Conservation (phyloP, 1,140 invertebrate genomes). For the Chironomus striatipennis region DNA sequence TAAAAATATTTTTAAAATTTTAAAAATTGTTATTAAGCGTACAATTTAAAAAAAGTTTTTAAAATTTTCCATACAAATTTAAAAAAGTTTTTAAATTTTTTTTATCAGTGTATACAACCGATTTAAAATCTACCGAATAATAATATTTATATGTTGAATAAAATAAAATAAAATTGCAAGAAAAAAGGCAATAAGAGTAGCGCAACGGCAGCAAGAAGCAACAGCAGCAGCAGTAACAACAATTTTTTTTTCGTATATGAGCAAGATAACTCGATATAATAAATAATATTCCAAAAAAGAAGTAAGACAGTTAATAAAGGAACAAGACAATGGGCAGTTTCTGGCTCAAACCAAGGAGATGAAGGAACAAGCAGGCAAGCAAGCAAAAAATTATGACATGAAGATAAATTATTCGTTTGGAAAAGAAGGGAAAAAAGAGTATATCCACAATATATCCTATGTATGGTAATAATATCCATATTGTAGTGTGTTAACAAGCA, state of each 20-base stretch:
- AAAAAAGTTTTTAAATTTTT: no score
- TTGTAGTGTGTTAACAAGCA: conserved; percentile 12
- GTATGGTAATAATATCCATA: neutral
- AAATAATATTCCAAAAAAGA: neutral
- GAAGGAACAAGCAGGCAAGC: neutral
- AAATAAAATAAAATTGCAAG: neutral
- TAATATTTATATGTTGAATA: conserved; percentile 4
- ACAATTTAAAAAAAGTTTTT: no score
- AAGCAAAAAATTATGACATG: neutral
- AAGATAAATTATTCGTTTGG: neutral
- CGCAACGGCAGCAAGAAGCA: neutral
- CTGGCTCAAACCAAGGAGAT: neutral
- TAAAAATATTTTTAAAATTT: no score
- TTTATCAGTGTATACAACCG: no score
- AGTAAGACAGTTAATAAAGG: neutral
- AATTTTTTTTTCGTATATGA: neutral
- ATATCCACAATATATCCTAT: no score
- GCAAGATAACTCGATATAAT: neutral
- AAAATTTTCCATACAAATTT: no score
- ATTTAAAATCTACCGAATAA: conserved; percentile 3
- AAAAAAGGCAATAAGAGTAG: conserved; percentile 2
- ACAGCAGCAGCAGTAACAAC: neutral
- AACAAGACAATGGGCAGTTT: conserved; percentile 7
- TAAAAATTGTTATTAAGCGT: no score
- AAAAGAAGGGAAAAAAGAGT: neutral